A percentile compares a stretch with the other conserved stretches of the same genome.
phyloP scores from a whole-genome alignment of 2,797 vertebrate genomes.

The Sebastes jordani region DNA sequence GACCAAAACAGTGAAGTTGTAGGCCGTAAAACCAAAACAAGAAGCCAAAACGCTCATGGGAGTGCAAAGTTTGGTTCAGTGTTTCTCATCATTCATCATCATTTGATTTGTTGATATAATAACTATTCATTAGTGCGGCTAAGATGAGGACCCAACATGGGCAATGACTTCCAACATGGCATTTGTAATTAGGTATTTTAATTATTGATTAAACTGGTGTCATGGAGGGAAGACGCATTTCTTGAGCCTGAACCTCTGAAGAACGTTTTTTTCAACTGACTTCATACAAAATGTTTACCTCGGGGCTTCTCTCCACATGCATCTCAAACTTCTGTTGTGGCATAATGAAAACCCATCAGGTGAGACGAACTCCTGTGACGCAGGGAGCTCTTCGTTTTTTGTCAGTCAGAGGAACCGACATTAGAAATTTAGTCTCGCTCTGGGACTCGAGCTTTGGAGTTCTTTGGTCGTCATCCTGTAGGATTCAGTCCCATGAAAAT shows the following conservation, averaged over 20 bases:
- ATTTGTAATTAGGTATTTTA: neutral
- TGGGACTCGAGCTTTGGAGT: neutral
- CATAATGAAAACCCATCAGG: constrained; percentile 13
- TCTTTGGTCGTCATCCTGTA: neutral
- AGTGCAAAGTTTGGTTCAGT: neutral
- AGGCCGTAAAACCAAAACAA: neutral
- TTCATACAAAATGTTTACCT: constrained; percentile 2
- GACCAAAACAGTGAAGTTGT: neutral
- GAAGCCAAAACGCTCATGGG: neutral
- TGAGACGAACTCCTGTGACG: constrained; percentile 14
- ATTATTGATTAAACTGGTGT: neutral
- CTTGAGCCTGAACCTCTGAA: neutral
- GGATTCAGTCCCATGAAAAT: constrained; percentile 19
- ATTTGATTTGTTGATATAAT: neutral
- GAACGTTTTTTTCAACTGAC: neutral
- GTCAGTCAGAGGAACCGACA: neutral
- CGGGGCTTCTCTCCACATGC: neutral
- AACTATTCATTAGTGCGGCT: neutral
- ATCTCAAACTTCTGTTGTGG: constrained; percentile 3
- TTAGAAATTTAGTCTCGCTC: constrained; percentile 3
- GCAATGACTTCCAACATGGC: neutral
- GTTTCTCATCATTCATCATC: neutral
- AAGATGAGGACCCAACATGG: neutral
- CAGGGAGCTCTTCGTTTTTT: constrained; percentile 2
- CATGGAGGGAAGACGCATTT: neutral